phyloP scores from a whole-genome alignment of 2,113 vertebrate species.

The Thomomys bottae region DNA sequence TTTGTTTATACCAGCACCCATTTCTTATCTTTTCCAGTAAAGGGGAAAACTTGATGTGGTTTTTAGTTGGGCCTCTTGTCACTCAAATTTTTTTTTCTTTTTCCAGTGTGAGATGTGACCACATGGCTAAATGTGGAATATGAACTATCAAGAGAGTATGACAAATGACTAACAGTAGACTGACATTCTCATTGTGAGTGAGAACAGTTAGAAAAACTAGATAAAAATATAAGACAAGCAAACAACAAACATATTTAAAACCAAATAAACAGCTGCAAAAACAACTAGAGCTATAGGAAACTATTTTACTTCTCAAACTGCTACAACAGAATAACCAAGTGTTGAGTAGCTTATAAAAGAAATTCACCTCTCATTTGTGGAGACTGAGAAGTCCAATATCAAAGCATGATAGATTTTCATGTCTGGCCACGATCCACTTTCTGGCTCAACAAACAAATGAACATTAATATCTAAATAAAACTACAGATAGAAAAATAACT shows the following conservation, averaged over 20 bases:
- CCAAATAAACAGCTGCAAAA: not conserved
- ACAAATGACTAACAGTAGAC: not conserved
- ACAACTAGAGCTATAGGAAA: not conserved
- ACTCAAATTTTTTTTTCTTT: not conserved
- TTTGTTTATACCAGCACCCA: not conserved
- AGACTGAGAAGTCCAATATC: not conserved
- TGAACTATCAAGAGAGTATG: not conserved
- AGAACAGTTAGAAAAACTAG: constrained; percentile 30
- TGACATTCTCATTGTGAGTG: not conserved
- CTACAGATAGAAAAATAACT: not conserved
- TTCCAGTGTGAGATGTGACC: not conserved
- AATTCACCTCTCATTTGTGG: not conserved
- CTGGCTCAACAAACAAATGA: not conserved
- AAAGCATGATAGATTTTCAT: not conserved
- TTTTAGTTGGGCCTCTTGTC: not conserved
- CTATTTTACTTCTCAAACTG: not conserved
- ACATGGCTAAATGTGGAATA: not conserved
- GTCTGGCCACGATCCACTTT: not conserved
- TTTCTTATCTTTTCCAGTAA: constrained; percentile 4
- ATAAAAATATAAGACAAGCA: constrained; percentile 25
- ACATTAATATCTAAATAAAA: not conserved
- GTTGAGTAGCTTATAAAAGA: not conserved
- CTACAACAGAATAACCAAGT: not conserved
- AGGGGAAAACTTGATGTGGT: not conserved
- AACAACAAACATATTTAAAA: not conserved